Conservation (phyloP, 1,140 invertebrate genomes). For the Drosophila leontia region DNA sequence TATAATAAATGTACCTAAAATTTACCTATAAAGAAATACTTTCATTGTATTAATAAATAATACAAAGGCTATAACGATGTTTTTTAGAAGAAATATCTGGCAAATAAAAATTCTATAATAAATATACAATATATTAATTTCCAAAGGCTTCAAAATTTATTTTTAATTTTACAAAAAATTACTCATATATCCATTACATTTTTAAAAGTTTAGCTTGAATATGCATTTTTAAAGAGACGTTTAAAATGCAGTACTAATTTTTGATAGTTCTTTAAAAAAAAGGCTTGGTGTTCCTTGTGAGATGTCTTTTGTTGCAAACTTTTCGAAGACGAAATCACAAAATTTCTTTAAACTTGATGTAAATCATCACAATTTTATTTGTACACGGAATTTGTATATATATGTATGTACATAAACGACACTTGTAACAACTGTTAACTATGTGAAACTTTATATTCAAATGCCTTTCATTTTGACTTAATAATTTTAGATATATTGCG, state of each 20-base stretch:
- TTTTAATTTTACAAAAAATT: not conserved
- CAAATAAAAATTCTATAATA: not conserved
- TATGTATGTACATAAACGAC: not conserved
- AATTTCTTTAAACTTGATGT: not conserved
- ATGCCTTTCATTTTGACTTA: not conserved
- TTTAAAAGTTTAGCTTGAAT: not conserved
- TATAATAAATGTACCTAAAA: slow-evolving; percentile 22
- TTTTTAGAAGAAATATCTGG: no score
- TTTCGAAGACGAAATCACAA: not conserved
- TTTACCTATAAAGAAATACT: not conserved
- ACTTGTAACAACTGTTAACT: not conserved
- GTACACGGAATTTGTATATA: not conserved
- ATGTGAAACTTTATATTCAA: not conserved
- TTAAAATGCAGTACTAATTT: not conserved
- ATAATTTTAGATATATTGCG: not conserved
- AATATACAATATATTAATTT: not conserved
- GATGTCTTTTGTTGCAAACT: not conserved
- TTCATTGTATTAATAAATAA: slow-evolving; percentile 1
- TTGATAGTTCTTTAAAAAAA: not conserved
- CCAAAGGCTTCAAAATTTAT: not conserved
- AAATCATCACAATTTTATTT: slow-evolving; percentile 5
- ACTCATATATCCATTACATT: not conserved
- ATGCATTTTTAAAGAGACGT: not conserved
- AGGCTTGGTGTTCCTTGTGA: not conserved
- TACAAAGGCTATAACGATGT: not conserved